A percentile compares a stretch with the other conserved stretches of the same genome.
phyloP scores from a whole-genome alignment of 2,888 invertebrate genomes.

The Panorpa germanica region DNA sequence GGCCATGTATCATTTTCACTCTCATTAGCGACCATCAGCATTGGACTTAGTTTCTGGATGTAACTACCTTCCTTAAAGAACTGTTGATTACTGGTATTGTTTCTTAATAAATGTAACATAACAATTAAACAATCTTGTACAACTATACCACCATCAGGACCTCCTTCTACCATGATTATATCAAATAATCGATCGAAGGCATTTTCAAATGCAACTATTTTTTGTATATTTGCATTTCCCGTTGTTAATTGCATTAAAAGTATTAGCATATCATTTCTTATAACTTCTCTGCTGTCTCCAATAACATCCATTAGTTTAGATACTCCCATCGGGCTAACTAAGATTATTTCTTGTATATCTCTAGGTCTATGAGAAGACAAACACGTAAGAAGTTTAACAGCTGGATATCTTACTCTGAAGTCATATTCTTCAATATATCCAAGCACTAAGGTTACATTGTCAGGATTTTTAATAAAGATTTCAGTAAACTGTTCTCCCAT shows the following conservation, averaged over 20 bases:
- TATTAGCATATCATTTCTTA: slow-evolving; percentile 84
- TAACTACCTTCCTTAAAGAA: slow-evolving; percentile 97
- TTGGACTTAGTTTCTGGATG: slow-evolving; percentile 74
- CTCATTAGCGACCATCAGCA: slow-evolving; percentile 63
- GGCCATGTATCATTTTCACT: slow-evolving; percentile 66
- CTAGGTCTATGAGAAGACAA: slow-evolving; percentile 70
- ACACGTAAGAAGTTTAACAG: slow-evolving; percentile 76
- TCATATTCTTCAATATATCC: slow-evolving; percentile 87
- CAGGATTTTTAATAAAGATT: slow-evolving; percentile 82
- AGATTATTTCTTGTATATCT: slow-evolving; percentile 71
- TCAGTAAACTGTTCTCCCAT: slow-evolving; percentile 91
- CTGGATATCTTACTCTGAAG: slow-evolving; percentile 79
- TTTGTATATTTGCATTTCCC: slow-evolving; percentile 92
- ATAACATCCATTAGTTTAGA: slow-evolving; percentile 94
- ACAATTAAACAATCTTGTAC: slow-evolving; percentile 93
- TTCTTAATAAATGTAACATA: slow-evolving; percentile 81
- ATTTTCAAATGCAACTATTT: slow-evolving; percentile 98
- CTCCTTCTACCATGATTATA: slow-evolving; percentile 81
- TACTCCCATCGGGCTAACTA: slow-evolving; percentile 90
- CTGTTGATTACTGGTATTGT: slow-evolving; percentile 94
- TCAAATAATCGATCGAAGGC: slow-evolving; percentile 91
- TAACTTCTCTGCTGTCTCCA: slow-evolving; percentile 83
- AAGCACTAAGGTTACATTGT: slow-evolving; percentile 66
- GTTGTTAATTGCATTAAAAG: slow-evolving; percentile 79
- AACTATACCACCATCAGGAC: slow-evolving; percentile 89